Evolutionary conservation across 2,888 invertebrate species (phyloP), one percentile per base, ranked within the genome.

Genomic region (Nemoura dubitans): DNA sequence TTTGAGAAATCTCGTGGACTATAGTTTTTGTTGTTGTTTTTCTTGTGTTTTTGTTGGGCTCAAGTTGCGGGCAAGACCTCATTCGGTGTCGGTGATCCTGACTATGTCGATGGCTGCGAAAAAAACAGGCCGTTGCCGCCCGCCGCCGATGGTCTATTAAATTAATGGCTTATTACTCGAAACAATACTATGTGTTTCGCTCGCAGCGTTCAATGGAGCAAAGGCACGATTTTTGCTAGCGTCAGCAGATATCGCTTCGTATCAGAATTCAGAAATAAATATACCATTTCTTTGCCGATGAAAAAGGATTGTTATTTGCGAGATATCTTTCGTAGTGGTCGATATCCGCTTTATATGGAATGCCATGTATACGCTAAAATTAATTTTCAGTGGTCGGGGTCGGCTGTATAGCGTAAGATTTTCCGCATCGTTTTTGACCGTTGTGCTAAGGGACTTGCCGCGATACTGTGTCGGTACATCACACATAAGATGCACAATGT

Each of bases 231-330:
- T 21, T 59, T 59, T 59, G 59, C 59, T 21, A 59, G 16, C 14
- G 59, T 59, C 59, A 59, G 59, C 59, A 59, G 16, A 59, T 59
- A 36, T 36, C 36, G 36, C 36, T 36, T 6, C 36, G 36, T n/a
- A 59, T 59, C 14, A 59, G 59, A 59, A 59, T 59, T 59, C 59
- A 59, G 59, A 59, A 59, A 59, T 59, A 59, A 16, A 59, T 10
- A 59, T 59, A 21, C 59, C 59, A 59, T 59, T 59, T 59, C 59
- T 59, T 59, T 59, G 59, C 59, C 59, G 59, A 59, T 59, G 59
- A 59, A 59, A 59, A 59, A 21, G 59, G 21, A 59, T 59, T 59
- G 59, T 59, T 21, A 59, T 59, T 59, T 59, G 16, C 21, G 1
- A 21, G 59, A 10, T 21, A 59, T 59, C 16, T 10, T 59, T 59